Conservation (phyloP, 2,888 invertebrate genomes). For the Aporophyla lueneburgensis region DNA sequence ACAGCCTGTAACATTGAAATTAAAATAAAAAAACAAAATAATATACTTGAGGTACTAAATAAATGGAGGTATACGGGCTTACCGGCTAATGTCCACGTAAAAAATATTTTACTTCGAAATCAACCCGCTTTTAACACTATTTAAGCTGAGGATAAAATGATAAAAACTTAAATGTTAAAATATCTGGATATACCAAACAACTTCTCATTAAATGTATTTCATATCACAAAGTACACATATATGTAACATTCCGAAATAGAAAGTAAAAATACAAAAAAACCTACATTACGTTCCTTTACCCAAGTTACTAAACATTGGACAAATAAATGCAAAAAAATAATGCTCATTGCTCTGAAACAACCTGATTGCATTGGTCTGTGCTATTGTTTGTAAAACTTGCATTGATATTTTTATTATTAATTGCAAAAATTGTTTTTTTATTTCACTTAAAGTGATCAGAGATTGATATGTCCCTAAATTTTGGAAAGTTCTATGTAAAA, state of each 20-base stretch:
- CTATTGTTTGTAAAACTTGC: conserved; percentile 60
- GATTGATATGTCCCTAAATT: conserved; percentile 63
- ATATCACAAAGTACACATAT: conserved; percentile 88
- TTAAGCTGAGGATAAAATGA: conserved; percentile 75
- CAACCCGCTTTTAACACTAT: conserved; percentile 68
- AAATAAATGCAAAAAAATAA: conserved; percentile 86
- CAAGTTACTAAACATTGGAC: conserved; percentile 79
- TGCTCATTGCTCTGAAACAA: conserved; percentile 67
- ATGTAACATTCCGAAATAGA: conserved; percentile 74
- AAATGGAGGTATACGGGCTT: conserved; percentile 84
- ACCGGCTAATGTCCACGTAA: conserved; percentile 66
- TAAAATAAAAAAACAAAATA: conserved; percentile 88
- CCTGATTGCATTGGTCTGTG: conserved; percentile 65
- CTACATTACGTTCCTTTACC: conserved; percentile 79
- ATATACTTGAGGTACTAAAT: conserved; percentile 88
- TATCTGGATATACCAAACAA: conserved; percentile 78
- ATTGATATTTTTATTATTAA: conserved; percentile 47
- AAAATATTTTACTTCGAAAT: conserved; percentile 67
- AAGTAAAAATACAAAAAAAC: conserved; percentile 80
- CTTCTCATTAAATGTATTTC: conserved; percentile 82
- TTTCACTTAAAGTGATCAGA: conserved; percentile 64
- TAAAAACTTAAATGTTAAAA: conserved; percentile 77
- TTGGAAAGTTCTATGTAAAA: conserved; percentile 59
- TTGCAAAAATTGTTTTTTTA: conserved; percentile 21
- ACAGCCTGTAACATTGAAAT: conserved; percentile 86